Conservation (phyloP, 2,113 vertebrate genomes). For the Lutjanus erythropterus region DNA sequence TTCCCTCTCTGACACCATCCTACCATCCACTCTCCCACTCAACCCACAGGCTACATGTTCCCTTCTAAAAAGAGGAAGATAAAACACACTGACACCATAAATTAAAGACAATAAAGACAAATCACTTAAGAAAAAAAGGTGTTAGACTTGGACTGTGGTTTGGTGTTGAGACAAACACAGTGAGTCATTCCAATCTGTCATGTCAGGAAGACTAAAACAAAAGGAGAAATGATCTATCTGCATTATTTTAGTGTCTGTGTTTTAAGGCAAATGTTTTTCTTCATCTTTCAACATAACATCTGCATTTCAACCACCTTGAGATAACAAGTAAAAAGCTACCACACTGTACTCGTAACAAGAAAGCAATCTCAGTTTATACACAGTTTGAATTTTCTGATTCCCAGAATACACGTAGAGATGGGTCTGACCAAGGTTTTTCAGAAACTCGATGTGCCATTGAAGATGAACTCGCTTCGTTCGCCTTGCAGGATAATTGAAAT, state of each 20-base stretch:
- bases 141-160: conserved; percentile 41
- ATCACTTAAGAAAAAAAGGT: conserved; percentile 7
- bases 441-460: too few species aligned
- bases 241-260: neutral
- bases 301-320: neutral
- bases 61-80: conserved; percentile 21
- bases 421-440: too few species aligned
- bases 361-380: fast-evolving
- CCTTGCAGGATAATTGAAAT: too few species aligned
- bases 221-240: conserved; percentile 12
- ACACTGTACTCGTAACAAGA: neutral
- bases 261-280: neutral
- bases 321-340: neutral
- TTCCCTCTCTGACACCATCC: conserved; percentile 16
- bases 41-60: neutral
- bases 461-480: neutral
- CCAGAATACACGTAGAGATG: neutral
- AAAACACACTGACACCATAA: conserved; percentile 16
- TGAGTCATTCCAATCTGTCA: conserved; percentile 50
- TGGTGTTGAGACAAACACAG: conserved; percentile 4
- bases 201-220: conserved; percentile 20
- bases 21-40: conserved; percentile 33
- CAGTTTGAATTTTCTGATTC: neutral
- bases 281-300: neutral
- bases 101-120: conserved; percentile 18